A percentile compares a stretch with the other conserved stretches of the same genome.
Conservation (phyloP, 1,140 invertebrate genomes). For the Macrotrachela quadricornifera region DNA sequence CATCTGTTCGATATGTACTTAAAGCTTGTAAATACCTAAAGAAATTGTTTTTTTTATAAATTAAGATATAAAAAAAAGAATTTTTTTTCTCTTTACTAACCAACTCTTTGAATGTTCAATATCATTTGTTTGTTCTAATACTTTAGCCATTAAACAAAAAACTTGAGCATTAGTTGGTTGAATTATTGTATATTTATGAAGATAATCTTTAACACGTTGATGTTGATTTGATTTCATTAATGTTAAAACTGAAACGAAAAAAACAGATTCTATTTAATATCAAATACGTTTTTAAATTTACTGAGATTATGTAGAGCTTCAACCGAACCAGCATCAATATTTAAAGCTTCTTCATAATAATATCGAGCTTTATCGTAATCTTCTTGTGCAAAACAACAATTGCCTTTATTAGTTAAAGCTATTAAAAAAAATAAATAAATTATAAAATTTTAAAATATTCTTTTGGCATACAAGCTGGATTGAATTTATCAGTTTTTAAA, state of each 20-base stretch:
- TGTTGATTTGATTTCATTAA: conserved; percentile 43
- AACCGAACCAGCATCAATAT: conserved; percentile 57
- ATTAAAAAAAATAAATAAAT: conserved; percentile 3
- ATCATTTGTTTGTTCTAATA: conserved; percentile 33
- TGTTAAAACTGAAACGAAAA: not conserved
- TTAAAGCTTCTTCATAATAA: conserved; percentile 51
- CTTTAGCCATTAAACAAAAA: conserved; percentile 57
- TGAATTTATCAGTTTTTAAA: conserved; percentile 52
- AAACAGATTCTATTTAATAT: too few relatives aligned
- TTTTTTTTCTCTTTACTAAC: not conserved
- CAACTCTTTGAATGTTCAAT: conserved; percentile 7
- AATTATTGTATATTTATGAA: conserved; percentile 57
- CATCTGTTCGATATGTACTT: conserved; percentile 59
- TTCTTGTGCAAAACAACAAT: conserved; percentile 48
- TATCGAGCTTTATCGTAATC: conserved; percentile 52
- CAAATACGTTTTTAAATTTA: too few relatives aligned
- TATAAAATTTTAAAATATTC: not conserved
- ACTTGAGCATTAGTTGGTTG: conserved; percentile 57
- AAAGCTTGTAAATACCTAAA: conserved; percentile 58
- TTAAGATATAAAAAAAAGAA: not conserved
- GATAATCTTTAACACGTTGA: conserved; percentile 53
- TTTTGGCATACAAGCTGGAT: conserved; percentile 36
- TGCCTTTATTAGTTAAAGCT: conserved; percentile 69
- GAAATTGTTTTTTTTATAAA: not conserved
- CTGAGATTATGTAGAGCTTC: conserved; percentile 78